Evolutionary conservation across 1,140 invertebrate genomes (phyloP).

Genomic region (Brachionus angularis): DNA sequence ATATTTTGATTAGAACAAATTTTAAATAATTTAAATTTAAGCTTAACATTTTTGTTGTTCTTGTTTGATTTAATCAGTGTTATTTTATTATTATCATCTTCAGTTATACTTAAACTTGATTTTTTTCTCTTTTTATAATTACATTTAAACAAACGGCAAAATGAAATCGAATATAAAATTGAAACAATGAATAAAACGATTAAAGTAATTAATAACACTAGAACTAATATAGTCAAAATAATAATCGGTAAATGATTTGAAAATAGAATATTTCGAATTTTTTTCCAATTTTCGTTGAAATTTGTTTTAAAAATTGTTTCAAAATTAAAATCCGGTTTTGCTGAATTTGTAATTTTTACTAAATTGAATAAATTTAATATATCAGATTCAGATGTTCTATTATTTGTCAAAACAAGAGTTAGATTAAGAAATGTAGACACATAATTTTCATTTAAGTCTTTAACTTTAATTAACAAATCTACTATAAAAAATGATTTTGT

Average conservation of each 20-base stretch:
- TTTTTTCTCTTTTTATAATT: neutral
- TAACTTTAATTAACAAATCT: neutral
- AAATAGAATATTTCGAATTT: neutral
- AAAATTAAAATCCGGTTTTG: too few species aligned
- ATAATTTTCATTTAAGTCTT: too few species aligned
- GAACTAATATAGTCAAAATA: slow-evolving; percentile 17
- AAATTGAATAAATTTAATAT: too few species aligned
- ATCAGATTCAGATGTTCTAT: too few species aligned
- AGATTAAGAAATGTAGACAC: too few species aligned
- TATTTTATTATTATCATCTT: too few species aligned
- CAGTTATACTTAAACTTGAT: neutral
- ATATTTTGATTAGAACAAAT: too few species aligned
- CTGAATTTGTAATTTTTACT: too few species aligned
- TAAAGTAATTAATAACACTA: slow-evolving; percentile 4
- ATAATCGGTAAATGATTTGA: neutral
- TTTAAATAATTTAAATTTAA: too few species aligned
- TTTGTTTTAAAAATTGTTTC: neutral
- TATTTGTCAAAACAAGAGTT: too few species aligned
- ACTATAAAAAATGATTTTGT: neutral
- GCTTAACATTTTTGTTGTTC: too few species aligned
- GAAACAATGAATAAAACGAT: slow-evolving; percentile 26
- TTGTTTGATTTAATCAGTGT: too few species aligned
- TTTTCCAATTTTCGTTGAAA: slow-evolving; percentile 31
- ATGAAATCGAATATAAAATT: slow-evolving; percentile 13
- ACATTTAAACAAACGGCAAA: slow-evolving; percentile 26